Evolutionary conservation across 2,797 vertebrate species (phyloP).

Genomic region (Hippocampus kuda): DNA sequence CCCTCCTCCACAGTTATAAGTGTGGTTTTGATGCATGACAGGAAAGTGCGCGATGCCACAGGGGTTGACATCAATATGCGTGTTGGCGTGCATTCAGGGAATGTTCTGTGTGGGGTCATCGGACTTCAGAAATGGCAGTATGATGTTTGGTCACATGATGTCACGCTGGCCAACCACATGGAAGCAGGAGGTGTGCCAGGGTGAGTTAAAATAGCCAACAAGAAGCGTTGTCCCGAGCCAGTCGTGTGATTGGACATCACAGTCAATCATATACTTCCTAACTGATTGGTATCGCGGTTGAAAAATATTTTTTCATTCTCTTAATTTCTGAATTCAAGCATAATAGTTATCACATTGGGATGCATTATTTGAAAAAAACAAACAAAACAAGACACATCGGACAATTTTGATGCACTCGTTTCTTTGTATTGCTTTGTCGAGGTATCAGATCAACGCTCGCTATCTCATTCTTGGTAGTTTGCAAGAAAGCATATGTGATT

Average conservation of each 20-base stretch:
- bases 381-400: too few species aligned
- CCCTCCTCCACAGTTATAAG: slow-evolving; percentile 6
- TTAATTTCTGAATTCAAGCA: too few species aligned
- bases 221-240: too few species aligned
- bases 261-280: too few species aligned
- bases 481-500: background rate
- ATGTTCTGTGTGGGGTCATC: slow-evolving; percentile 87
- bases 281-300: too few species aligned
- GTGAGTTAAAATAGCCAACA: slow-evolving; percentile 57
- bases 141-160: slow-evolving; percentile 92
- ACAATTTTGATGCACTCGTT: too few species aligned
- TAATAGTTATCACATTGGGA: too few species aligned
- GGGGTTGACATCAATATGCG: slow-evolving; percentile 94
- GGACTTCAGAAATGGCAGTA: slow-evolving; percentile 96
- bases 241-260: too few species aligned
- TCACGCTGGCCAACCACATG: slow-evolving; percentile 92
- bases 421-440: too few species aligned
- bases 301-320: too few species aligned
- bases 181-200: slow-evolving; percentile 89
- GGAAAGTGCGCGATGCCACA: slow-evolving; percentile 88
- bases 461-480: background rate
- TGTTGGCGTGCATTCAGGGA: slow-evolving; percentile 88
- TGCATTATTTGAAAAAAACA: too few species aligned
- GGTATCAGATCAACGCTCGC: too few species aligned
- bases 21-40: slow-evolving; percentile 40